Conservation (phyloP, 64 coral and sea anemone genomes). For the Montipora foliosa region DNA sequence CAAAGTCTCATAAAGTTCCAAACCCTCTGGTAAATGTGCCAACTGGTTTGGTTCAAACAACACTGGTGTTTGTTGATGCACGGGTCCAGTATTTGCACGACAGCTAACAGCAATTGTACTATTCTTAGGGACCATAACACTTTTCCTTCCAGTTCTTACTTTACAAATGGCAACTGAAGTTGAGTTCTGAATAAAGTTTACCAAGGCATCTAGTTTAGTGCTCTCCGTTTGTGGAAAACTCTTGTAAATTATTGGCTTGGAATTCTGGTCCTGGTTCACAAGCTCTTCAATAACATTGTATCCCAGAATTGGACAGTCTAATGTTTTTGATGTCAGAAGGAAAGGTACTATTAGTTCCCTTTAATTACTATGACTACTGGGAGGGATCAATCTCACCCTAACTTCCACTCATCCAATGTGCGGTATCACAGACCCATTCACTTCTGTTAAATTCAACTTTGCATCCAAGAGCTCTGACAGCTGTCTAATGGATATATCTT, state of each 20-base stretch:
- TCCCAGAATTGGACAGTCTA: slow-evolving; percentile 50
- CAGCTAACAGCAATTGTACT: too few relatives aligned
- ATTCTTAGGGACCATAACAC: background rate
- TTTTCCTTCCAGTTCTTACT: slow-evolving; percentile 12
- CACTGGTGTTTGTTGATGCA: too few relatives aligned
- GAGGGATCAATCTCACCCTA: slow-evolving; percentile 1
- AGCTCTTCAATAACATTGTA: slow-evolving; percentile 70
- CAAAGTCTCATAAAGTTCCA: too few relatives aligned
- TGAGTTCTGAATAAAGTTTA: slow-evolving; percentile 25
- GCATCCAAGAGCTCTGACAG: slow-evolving; percentile 45
- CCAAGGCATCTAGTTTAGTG: slow-evolving; percentile 6
- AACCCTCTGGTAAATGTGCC: too few relatives aligned
- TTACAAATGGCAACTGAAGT: background rate
- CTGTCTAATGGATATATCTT: background rate
- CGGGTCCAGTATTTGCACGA: too few relatives aligned
- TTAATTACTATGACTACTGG: background rate
- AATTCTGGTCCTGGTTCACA: background rate
- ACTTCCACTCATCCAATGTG: slow-evolving; percentile 51
- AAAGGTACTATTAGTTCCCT: slow-evolving; percentile 41
- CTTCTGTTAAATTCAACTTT: slow-evolving; percentile 33
- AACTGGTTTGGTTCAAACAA: too few relatives aligned
- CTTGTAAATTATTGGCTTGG: background rate
- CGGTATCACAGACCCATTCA: slow-evolving; percentile 34
- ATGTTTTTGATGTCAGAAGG: slow-evolving; percentile 27
- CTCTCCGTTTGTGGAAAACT: slow-evolving; percentile 5